phyloP scores from a whole-genome alignment of 2,113 vertebrate species.

The Aplodontia rufa region DNA sequence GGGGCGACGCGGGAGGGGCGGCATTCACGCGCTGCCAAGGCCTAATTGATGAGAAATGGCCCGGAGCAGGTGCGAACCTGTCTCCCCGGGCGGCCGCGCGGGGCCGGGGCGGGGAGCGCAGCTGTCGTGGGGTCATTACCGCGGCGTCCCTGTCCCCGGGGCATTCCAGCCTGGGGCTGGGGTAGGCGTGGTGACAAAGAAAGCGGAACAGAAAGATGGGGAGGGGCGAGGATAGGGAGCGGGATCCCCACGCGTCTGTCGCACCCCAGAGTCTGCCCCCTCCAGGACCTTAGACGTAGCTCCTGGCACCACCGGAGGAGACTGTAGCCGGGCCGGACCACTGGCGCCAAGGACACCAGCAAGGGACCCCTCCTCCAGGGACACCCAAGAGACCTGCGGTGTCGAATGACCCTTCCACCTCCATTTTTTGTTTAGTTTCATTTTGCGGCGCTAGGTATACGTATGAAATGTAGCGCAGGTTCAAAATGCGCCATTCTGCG shows the following conservation, averaged over 20 bases:
- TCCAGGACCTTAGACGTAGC: background rate
- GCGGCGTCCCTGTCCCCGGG: constrained; percentile 6
- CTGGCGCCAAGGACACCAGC: background rate
- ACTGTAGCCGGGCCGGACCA: background rate
- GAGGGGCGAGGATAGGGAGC: background rate
- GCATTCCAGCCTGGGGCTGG: constrained; percentile 48
- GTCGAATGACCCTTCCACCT: background rate
- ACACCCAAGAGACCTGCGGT: background rate
- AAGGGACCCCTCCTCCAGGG: background rate
- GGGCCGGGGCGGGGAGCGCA: constrained; percentile 67
- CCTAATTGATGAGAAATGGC: constrained; percentile 84
- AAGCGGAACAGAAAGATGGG: background rate
- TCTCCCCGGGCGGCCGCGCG: constrained; percentile 79
- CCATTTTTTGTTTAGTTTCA: background rate
- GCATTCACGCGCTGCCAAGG: constrained; percentile 76
- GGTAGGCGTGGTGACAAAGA: background rate
- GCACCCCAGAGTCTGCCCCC: background rate
- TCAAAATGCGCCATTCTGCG: background rate
- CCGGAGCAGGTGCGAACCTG: constrained; percentile 88
- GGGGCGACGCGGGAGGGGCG: constrained; percentile 24
- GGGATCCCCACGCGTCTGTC: background rate
- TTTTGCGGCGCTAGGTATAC: background rate
- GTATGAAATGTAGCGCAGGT: background rate
- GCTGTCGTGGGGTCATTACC: constrained; percentile 83
- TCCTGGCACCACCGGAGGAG: background rate